These are phyloP conservation scores for Tor tambroides DNA, from an alignment of 2,113 vertebrate genomes.

Conservation along the genomic window DNA sequence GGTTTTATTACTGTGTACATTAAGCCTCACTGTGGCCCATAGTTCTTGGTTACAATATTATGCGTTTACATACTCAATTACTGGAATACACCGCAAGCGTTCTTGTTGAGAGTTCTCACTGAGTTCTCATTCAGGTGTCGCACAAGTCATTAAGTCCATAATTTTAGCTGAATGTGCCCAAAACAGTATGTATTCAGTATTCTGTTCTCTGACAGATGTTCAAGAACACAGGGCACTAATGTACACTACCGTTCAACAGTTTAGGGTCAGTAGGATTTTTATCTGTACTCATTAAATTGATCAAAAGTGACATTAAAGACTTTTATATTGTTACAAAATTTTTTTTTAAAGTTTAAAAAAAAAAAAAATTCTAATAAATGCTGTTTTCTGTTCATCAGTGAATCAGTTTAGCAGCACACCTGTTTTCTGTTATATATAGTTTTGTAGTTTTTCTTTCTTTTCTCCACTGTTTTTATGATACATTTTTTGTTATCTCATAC, in stretches of 20 bases:
- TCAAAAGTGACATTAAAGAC: not conserved
- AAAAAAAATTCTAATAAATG: not conserved
- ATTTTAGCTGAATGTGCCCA: not conserved
- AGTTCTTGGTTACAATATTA: conserved; percentile 14
- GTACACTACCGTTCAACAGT: not conserved
- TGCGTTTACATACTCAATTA: conserved; percentile 40
- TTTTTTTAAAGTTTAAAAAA: too few relatives aligned
- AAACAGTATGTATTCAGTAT: not conserved
- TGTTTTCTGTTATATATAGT: too few relatives aligned
- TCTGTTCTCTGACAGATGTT: not conserved
- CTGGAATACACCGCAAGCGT: not conserved
- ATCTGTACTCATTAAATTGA: too few relatives aligned
- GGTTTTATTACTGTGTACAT: conserved; percentile 31
- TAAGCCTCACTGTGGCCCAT: conserved; percentile 29
- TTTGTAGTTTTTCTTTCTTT: too few relatives aligned
- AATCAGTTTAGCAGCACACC: not conserved
- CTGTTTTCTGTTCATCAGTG: not conserved
- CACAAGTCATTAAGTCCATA: not conserved
- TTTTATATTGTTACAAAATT: not conserved
- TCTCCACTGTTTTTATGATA: too few relatives aligned
- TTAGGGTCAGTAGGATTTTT: not conserved
- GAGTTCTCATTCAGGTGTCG: conserved; percentile 35
- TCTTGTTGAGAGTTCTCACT: conserved; percentile 47
- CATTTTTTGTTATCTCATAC: not conserved
- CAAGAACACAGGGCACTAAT: not conserved